These are phyloP conservation scores for Drosophila emarginata DNA, from an alignment of 2,888 invertebrate species.

Conservation along the genomic window DNA sequence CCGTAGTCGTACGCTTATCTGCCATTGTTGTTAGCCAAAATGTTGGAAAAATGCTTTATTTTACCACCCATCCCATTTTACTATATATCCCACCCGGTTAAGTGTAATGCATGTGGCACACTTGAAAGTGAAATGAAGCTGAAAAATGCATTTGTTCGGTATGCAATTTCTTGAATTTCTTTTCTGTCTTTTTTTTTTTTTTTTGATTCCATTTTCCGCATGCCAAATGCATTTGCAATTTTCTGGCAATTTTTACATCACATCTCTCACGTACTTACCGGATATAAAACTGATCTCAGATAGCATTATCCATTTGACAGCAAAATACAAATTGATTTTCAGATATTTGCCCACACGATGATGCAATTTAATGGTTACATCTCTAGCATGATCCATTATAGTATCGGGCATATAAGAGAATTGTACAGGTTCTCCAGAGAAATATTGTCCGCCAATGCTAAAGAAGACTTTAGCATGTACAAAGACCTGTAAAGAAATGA, in stretches of 20 bases:
- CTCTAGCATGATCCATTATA: constrained; percentile 89
- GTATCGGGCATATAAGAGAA: constrained; percentile 90
- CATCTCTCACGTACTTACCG: constrained; percentile 83
- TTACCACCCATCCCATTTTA: not conserved
- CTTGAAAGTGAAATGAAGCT: constrained; percentile 81
- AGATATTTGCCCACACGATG: constrained; percentile 89
- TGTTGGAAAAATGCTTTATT: constrained; percentile 68
- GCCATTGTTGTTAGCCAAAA: constrained; percentile 72
- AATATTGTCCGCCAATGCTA: constrained; percentile 88
- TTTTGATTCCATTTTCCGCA: constrained; percentile 30
- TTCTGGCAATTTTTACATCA: constrained; percentile 50
- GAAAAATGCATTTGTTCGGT: constrained; percentile 77
- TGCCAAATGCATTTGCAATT: constrained; percentile 61
- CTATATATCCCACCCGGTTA: constrained; percentile 16
- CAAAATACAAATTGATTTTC: constrained; percentile 90
- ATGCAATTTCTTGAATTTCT: constrained; percentile 23
- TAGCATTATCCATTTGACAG: constrained; percentile 92
- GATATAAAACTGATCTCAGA: constrained; percentile 93
- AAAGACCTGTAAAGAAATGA: constrained; percentile 85
- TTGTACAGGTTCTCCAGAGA: constrained; percentile 88
- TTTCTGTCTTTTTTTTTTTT: not conserved
- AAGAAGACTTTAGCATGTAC: constrained; percentile 90
- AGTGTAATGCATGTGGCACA: constrained; percentile 68
- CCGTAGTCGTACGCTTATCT: constrained; percentile 30
- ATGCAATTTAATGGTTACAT: constrained; percentile 90